Evolutionary conservation across 2,113 vertebrate species (phyloP).

Genomic region (Empidonax traillii): DNA sequence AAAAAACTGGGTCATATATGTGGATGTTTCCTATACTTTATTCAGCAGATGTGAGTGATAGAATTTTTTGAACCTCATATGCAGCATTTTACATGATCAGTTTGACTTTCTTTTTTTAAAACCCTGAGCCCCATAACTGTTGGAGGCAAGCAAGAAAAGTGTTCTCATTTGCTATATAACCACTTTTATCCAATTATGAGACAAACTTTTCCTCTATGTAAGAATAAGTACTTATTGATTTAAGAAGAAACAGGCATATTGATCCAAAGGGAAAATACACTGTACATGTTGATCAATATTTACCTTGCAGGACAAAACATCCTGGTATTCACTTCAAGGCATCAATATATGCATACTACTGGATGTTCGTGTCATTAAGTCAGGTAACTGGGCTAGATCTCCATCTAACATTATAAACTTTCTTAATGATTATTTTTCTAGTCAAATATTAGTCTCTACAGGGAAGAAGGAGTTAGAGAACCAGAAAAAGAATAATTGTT

Average conservation of each 20-base stretch:
- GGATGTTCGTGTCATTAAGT: slow-evolving; percentile 51
- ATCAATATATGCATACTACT: slow-evolving; percentile 54
- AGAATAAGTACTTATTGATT: slow-evolving; percentile 60
- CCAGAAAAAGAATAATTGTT: slow-evolving; percentile 66
- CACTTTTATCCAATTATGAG: slow-evolving; percentile 40
- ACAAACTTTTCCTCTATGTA: slow-evolving; percentile 38
- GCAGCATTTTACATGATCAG: background rate
- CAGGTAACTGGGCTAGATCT: slow-evolving; percentile 41
- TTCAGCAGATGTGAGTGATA: background rate
- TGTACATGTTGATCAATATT: slow-evolving; percentile 51
- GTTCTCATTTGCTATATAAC: background rate
- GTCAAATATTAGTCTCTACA: slow-evolving; percentile 44
- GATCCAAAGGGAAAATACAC: slow-evolving; percentile 56
- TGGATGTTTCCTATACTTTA: background rate
- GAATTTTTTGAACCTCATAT: background rate
- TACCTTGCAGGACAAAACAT: slow-evolving; percentile 47
- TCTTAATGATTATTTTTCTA: slow-evolving; percentile 48
- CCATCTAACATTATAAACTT: slow-evolving; percentile 13
- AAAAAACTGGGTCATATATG: background rate
- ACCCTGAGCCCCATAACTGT: background rate
- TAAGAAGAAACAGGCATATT: slow-evolving; percentile 47
- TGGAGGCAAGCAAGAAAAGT: slow-evolving; percentile 29
- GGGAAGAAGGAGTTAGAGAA: slow-evolving; percentile 49
- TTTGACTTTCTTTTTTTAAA: background rate
- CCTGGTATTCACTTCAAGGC: slow-evolving; percentile 43